These are phyloP conservation scores for Luscinia megarhynchos DNA, from an alignment of 2,797 vertebrate genomes.

Conservation along the genomic window DNA sequence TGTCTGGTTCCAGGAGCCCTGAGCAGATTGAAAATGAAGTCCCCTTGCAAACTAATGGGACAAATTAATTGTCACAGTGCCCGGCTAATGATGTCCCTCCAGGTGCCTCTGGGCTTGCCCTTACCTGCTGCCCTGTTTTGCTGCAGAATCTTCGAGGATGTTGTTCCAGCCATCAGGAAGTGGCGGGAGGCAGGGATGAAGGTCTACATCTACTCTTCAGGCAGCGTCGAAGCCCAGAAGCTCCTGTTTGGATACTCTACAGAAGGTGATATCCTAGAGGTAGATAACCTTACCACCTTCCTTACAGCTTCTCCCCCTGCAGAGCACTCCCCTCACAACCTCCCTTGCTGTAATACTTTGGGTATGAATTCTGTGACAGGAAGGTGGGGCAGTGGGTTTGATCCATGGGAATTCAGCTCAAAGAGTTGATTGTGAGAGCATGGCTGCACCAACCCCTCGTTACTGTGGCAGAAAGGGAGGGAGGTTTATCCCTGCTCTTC, in stretches of 20 bases:
- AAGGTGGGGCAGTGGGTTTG: neutral
- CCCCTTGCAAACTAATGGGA: neutral
- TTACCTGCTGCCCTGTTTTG: neutral
- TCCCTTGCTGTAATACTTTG: fast-evolving
- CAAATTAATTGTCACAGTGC: neutral
- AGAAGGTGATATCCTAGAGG: conserved; percentile 92
- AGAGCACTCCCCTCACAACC: neutral
- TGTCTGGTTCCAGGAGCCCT: neutral
- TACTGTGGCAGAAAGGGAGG: neutral
- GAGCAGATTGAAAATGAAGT: neutral
- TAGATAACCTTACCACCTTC: conserved; percentile 58
- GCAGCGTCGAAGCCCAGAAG: conserved; percentile 95
- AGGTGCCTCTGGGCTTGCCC: neutral
- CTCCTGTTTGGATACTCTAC: conserved; percentile 91
- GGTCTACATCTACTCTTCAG: conserved; percentile 94
- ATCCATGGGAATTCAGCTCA: fast-evolving
- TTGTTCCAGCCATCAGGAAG: conserved; percentile 88
- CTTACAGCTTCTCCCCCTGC: neutral
- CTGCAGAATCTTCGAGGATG: conserved; percentile 90
- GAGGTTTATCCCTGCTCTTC: neutral
- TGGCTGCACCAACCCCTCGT: fast-evolving
- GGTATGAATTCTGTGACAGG: neutral
- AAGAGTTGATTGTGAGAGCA: neutral
- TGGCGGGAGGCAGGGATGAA: conserved; percentile 90
- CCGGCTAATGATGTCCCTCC: neutral